These are phyloP conservation scores for Notamacropus eugenii DNA, from an alignment of 2,797 vertebrate genomes.

Conservation along the genomic window DNA sequence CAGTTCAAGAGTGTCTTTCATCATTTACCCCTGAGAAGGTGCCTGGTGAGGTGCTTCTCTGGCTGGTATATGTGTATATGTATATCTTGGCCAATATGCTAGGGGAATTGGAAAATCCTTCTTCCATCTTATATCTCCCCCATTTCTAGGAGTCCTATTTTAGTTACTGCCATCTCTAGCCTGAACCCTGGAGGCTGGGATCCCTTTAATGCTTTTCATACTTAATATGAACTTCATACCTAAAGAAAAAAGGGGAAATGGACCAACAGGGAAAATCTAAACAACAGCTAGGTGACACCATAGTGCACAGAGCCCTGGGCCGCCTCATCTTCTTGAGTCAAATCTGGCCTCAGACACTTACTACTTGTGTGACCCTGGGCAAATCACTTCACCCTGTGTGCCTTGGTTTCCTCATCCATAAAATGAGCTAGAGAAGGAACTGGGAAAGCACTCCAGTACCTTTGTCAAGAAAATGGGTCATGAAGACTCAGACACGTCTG, in stretches of 20 bases:
- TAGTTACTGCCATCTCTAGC: not conserved
- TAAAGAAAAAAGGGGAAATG: not conserved
- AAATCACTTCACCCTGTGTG: not conserved
- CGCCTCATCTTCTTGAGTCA: not conserved
- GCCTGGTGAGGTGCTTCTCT: not conserved
- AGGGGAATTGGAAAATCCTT: not conserved
- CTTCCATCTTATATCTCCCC: not conserved
- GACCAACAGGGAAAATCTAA: not conserved
- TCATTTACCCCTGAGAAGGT: not conserved
- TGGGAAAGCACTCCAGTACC: not conserved
- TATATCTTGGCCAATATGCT: not conserved
- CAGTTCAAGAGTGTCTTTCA: not conserved
- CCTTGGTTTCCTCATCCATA: not conserved
- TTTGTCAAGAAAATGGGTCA: not conserved
- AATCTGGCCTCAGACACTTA: not conserved
- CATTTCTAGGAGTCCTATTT: not conserved
- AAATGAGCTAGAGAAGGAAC: not conserved
- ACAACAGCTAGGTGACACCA: not conserved
- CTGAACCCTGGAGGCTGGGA: not conserved
- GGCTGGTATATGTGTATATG: not conserved
- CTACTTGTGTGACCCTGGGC: not conserved
- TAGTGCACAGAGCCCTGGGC: not conserved
- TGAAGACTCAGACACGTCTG: not conserved
- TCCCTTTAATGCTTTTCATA: not conserved
- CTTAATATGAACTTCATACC: not conserved